Base-by-base conservation (phyloP, 2,888 invertebrate species). In the Pyralis farinalis region DNA sequence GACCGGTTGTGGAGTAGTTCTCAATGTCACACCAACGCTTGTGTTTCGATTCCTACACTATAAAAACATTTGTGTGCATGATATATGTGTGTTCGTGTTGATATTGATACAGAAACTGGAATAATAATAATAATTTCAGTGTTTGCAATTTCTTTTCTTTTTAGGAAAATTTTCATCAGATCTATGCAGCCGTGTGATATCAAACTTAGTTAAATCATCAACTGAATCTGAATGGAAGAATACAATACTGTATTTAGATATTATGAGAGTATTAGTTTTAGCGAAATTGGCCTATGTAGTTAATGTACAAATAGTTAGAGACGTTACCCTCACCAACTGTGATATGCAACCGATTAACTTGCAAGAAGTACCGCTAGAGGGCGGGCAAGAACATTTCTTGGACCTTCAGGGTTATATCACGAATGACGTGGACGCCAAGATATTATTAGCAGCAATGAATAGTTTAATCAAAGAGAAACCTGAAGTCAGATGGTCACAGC, bases 401-500 rank as follows among this genome's bases (percentile, higher is more conserved):
- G 87, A 88, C 72, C 91, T 95, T 36, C 90, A 90, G 55, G 90
- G 93, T 53, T 94, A 95, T 54, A 47, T 84, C 40, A 71, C 52
- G 56, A 91, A 92, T 37, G 89, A 89, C 47, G 79, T 87, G 5
- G 83, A 91, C 34, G 85, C 91, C 12, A 90, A 93, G 52, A 88
- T 90, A 37, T 73, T 91, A 54, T 75, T 94, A 32, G 87, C 90
- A 37, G 90, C 92, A 35, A 94, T 94, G 83, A 92, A 93, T 73
- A 85, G 85, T 56, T 84, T 90, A 52, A 69, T 92, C 42, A 83
- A 82, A 50, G 88, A 91, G 56, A 90, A 93, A 47, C 87, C 90
- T 4, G 90, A 91, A 50, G 91, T 91, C 47, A 91, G 91, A 53
- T 96, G 96, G 95, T 71, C 90, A 7, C 93, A 94, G 66, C 81